Percentiles rank a stretch among this genome's conserved stretches.
These are phyloP conservation scores for Xanthostigma xanthostigma DNA, from an alignment of 2,888 invertebrate species.

Conservation along the genomic window DNA sequence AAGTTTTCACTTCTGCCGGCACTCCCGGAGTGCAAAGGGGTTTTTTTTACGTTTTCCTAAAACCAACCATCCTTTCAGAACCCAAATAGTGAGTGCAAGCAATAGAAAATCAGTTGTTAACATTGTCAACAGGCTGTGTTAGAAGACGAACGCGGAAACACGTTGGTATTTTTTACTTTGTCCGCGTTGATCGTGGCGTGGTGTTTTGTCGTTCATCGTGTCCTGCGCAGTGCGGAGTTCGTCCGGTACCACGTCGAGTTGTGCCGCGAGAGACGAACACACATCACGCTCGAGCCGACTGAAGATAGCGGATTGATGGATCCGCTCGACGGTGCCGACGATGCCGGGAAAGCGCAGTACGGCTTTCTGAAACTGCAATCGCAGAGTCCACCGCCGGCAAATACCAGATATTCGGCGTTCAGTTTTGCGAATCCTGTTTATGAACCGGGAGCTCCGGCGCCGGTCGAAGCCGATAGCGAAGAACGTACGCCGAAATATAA, in stretches of 20 bases:
- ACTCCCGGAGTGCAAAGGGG: too few species aligned
- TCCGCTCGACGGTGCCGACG: slow-evolving; percentile 33
- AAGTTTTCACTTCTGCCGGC: too few species aligned
- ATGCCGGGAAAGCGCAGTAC: slow-evolving; percentile 41
- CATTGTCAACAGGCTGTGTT: slow-evolving; percentile 33
- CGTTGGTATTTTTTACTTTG: slow-evolving; percentile 72
- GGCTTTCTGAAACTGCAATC: slow-evolving; percentile 65
- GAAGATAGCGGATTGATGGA: slow-evolving; percentile 70
- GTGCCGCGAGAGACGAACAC: slow-evolving; percentile 56
- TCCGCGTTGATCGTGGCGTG: slow-evolving; percentile 61
- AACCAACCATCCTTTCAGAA: too few species aligned
- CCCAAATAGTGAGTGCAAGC: too few species aligned
- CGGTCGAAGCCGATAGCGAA: slow-evolving; percentile 20
- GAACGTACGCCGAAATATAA: neutral
- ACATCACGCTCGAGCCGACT: slow-evolving; percentile 69
- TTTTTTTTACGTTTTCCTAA: too few species aligned
- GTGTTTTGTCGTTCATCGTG: slow-evolving; percentile 64
- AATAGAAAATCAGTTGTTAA: too few species aligned
- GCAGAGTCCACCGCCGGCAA: slow-evolving; percentile 36
- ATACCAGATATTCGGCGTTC: slow-evolving; percentile 41
- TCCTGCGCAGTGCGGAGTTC: slow-evolving; percentile 65
- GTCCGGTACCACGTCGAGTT: slow-evolving; percentile 68
- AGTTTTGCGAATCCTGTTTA: slow-evolving; percentile 78
- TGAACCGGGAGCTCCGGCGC: slow-evolving; percentile 50
- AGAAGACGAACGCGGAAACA: slow-evolving; percentile 63